These are phyloP conservation scores for Hestina assimilis DNA, from an alignment of 1,140 invertebrate species.

Conservation along the genomic window DNA sequence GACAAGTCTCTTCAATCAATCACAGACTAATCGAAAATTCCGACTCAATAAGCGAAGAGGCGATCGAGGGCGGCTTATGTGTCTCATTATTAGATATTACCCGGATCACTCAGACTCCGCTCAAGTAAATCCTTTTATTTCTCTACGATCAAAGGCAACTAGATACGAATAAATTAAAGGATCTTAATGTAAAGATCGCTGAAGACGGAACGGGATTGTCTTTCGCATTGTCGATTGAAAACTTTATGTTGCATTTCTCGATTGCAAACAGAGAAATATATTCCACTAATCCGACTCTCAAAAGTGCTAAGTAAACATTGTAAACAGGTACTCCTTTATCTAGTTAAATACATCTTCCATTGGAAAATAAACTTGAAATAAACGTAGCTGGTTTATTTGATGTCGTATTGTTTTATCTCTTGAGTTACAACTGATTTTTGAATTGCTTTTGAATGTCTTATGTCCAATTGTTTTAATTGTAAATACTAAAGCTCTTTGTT, in stretches of 20 bases:
- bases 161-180: slow-evolving; percentile 53
- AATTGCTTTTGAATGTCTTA: slow-evolving; percentile 5
- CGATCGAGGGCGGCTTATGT: slow-evolving; percentile 64
- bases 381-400: slow-evolving; percentile 21
- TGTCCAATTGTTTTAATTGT: neutral
- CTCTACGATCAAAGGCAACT: slow-evolving; percentile 53
- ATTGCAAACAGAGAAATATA: slow-evolving; percentile 46
- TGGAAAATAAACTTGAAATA: slow-evolving; percentile 21
- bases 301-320: slow-evolving; percentile 45
- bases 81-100: slow-evolving; percentile 69
- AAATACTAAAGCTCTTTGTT: too few species aligned
- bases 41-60: slow-evolving; percentile 65
- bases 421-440: slow-evolving; percentile 15
- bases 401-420: slow-evolving; percentile 14
- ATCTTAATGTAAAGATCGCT: slow-evolving; percentile 43
- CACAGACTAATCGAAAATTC: slow-evolving; percentile 76
- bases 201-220: slow-evolving; percentile 41
- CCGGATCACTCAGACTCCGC: slow-evolving; percentile 36
- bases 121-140: slow-evolving; percentile 59
- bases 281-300: slow-evolving; percentile 46
- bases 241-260: slow-evolving; percentile 51
- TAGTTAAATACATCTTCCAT: slow-evolving; percentile 32
- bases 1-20: slow-evolving; percentile 72
- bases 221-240: slow-evolving; percentile 45
- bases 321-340: slow-evolving; percentile 44